Evolutionary conservation across 2,888 invertebrate species (phyloP).

Genomic region (Anticlea derivata): DNA sequence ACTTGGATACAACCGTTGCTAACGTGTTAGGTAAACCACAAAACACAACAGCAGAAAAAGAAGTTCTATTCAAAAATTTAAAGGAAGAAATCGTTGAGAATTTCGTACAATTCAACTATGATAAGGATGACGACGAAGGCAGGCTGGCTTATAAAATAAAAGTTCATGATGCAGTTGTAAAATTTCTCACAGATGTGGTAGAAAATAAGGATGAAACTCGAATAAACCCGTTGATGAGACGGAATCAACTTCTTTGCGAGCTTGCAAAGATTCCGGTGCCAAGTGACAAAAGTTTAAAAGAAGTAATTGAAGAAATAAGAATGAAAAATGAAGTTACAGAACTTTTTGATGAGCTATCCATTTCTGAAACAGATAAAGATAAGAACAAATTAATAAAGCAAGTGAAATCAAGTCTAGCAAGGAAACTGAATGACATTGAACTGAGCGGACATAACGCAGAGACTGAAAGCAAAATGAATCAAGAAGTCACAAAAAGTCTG

Average conservation of each 20-base stretch:
- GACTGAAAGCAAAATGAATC: constrained; percentile 51
- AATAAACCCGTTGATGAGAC: constrained; percentile 43
- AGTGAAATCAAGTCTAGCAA: constrained; percentile 47
- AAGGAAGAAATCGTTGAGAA: constrained; percentile 56
- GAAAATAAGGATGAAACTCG: constrained; percentile 25
- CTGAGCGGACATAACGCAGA: constrained; percentile 43
- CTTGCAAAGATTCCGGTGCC: constrained; percentile 54
- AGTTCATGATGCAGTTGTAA: constrained; percentile 46
- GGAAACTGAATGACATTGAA: constrained; percentile 53
- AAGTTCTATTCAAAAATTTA: constrained; percentile 38
- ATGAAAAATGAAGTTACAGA: constrained; percentile 53
- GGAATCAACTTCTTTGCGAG: constrained; percentile 60
- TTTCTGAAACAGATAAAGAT: constrained; percentile 35
- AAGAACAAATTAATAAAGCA: constrained; percentile 35
- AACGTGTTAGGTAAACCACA: constrained; percentile 45
- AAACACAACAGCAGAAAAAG: constrained; percentile 34
- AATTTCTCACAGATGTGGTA: constrained; percentile 39
- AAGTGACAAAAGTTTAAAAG: constrained; percentile 43
- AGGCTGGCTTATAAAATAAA: constrained; percentile 48
- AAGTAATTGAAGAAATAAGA: constrained; percentile 58
- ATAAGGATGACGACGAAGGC: constrained; percentile 45
- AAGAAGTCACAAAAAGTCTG: constrained; percentile 48
- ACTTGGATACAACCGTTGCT: constrained; percentile 48
- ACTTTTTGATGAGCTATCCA: constrained; percentile 45
- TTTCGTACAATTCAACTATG: constrained; percentile 53